These are phyloP conservation scores for Pseudomyrmex sp. DNA, from an alignment of 1,140 invertebrate species.

Conservation along the genomic window DNA sequence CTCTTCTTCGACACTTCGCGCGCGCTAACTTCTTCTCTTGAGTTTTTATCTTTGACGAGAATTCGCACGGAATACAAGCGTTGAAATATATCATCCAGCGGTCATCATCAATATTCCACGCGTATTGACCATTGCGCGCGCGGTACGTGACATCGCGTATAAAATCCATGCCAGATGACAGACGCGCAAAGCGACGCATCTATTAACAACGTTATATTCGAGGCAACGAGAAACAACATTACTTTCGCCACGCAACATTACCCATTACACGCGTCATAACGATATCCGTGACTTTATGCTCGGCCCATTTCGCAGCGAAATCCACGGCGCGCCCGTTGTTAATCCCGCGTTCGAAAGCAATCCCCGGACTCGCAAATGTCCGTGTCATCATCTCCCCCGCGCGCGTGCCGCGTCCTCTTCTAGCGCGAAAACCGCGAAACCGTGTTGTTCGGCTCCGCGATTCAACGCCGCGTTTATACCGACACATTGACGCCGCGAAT, in stretches of 20 bases:
- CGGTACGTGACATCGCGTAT: slow-evolving; percentile 16
- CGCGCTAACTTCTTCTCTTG: slow-evolving; percentile 5
- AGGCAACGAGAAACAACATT: slow-evolving; percentile 27
- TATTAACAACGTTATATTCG: slow-evolving; percentile 26
- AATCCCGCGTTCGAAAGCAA: neutral
- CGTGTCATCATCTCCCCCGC: neutral
- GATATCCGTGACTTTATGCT: slow-evolving; percentile 19
- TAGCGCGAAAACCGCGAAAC: neutral
- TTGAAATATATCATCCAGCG: neutral
- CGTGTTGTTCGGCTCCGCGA: neutral
- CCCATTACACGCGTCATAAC: slow-evolving; percentile 56
- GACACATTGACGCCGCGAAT: neutral
- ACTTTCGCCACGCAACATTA: slow-evolving; percentile 56
- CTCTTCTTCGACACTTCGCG: slow-evolving; percentile 1
- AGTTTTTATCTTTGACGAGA: no score
- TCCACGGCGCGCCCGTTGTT: slow-evolving; percentile 25
- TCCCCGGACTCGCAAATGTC: neutral
- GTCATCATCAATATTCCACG: slow-evolving; percentile 2
- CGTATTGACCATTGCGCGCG: neutral
- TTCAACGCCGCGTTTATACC: slow-evolving; percentile 4
- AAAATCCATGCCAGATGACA: slow-evolving; percentile 24
- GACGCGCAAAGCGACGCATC: slow-evolving; percentile 6
- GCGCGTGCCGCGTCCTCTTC: slow-evolving; percentile 21
- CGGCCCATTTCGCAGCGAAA: slow-evolving; percentile 34
- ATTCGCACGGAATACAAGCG: neutral